These are phyloP conservation scores for Festucalex cinctus DNA, from an alignment of 2,113 vertebrate species.

Conservation along the genomic window DNA sequence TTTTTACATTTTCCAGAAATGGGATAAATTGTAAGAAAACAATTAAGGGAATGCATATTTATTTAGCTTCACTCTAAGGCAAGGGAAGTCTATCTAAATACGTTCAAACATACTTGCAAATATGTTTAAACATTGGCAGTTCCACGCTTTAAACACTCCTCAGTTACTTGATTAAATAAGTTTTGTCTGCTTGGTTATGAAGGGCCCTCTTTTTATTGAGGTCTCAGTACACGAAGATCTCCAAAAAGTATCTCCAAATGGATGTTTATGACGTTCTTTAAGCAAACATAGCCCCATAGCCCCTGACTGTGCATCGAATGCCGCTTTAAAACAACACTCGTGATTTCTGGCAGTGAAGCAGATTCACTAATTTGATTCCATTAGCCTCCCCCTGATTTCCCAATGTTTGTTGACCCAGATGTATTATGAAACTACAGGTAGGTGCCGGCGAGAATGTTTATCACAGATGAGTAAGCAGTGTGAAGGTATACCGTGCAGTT, in stretches of 20 bases:
- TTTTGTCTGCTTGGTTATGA: too few relatives aligned
- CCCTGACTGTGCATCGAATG: conserved; percentile 27
- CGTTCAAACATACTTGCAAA: too few relatives aligned
- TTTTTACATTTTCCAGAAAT: too few relatives aligned
- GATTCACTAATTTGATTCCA: conserved; percentile 32
- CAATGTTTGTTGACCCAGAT: conserved; percentile 44
- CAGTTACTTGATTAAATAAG: too few relatives aligned
- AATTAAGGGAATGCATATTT: too few relatives aligned
- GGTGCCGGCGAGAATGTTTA: conserved; percentile 8
- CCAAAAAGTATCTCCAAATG: conserved; percentile 17
- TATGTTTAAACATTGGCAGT: too few relatives aligned
- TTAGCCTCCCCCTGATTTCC: conserved; percentile 48
- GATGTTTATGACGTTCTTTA: conserved; percentile 9
- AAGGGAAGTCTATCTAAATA: too few relatives aligned
- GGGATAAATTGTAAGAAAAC: too few relatives aligned
- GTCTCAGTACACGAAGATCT: neutral
- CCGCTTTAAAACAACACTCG: conserved; percentile 27
- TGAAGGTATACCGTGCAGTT: neutral
- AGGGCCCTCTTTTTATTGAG: neutral
- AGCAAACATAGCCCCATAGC: neutral
- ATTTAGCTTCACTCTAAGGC: too few relatives aligned
- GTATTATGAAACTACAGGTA: conserved; percentile 31
- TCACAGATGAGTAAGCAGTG: neutral
- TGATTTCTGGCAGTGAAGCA: conserved; percentile 21
- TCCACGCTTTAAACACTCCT: too few relatives aligned